phyloP scores from a whole-genome alignment of 2,888 invertebrate genomes.

The Melikaiella ostensackeni region DNA sequence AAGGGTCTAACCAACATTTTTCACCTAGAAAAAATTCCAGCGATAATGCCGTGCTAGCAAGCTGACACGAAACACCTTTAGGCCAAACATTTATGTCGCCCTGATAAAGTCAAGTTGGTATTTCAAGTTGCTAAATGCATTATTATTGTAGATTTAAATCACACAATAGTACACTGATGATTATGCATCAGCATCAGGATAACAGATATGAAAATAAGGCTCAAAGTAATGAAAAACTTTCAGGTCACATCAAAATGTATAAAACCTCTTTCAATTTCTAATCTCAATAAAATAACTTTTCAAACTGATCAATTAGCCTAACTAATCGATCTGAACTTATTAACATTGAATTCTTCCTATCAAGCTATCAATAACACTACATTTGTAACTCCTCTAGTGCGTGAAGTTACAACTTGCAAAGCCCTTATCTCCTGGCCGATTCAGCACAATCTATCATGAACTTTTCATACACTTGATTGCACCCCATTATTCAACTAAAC shows the following conservation, averaged over 20 bases:
- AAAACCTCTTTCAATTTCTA: no score
- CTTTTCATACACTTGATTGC: background rate
- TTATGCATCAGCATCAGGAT: background rate
- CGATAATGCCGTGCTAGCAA: background rate
- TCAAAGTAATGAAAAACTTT: background rate
- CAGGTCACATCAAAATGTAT: no score
- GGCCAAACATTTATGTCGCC: background rate
- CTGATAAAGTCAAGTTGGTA: constrained; percentile 1
- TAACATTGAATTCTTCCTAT: background rate
- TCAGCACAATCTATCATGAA: background rate
- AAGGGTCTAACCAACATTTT: constrained; percentile 11
- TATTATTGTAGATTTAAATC: background rate
- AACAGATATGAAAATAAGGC: background rate
- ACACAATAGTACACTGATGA: background rate
- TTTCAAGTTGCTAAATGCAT: background rate
- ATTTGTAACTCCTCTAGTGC: background rate
- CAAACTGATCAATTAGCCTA: background rate
- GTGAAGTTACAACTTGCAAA: background rate
- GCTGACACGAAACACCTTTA: background rate
- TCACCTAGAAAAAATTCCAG: background rate
- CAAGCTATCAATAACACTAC: constrained; percentile 2
- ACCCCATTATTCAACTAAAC: background rate
- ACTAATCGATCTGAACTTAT: background rate
- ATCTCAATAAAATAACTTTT: background rate
- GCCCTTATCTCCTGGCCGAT: background rate